Evolutionary conservation across 2,888 invertebrate genomes (phyloP).

Genomic region (Thysanoteuthis rhombus): DNA sequence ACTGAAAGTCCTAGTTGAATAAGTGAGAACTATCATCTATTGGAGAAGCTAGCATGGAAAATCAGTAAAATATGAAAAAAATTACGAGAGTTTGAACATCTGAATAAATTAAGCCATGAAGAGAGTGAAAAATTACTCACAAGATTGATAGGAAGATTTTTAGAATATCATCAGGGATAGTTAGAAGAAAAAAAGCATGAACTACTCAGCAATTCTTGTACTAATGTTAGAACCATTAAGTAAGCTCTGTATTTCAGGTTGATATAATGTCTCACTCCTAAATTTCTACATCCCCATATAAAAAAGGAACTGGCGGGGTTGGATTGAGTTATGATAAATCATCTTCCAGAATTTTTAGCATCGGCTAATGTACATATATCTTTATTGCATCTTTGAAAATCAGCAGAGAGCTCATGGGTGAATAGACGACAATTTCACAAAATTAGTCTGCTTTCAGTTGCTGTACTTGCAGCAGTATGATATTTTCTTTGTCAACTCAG

Average conservation of each 20-base stretch:
- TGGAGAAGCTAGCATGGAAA: too few relatives aligned
- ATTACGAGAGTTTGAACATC: too few relatives aligned
- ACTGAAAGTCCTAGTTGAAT: too few relatives aligned
- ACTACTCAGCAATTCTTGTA: not conserved
- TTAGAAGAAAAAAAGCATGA: not conserved
- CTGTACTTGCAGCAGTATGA: not conserved
- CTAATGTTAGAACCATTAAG: not conserved
- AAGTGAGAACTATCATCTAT: too few relatives aligned
- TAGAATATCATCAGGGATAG: not conserved
- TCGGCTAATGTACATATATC: not conserved
- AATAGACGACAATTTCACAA: not conserved
- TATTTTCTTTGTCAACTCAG: not conserved
- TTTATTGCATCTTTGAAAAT: not conserved
- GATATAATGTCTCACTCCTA: not conserved
- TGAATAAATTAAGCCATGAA: too few relatives aligned
- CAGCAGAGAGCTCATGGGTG: not conserved
- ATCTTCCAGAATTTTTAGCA: not conserved
- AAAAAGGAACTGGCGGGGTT: not conserved
- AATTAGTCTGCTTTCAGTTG: not conserved
- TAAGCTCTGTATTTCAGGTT: not conserved
- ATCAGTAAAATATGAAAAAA: too few relatives aligned
- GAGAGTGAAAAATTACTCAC: too few relatives aligned
- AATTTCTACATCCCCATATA: not conserved
- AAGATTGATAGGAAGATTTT: too few relatives aligned
- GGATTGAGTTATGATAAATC: not conserved